A percentile compares a stretch with the other conserved stretches of the same genome.
Evolutionary conservation across 2,888 invertebrate genomes (phyloP).

Genomic region (Stegana nigrithorax): DNA sequence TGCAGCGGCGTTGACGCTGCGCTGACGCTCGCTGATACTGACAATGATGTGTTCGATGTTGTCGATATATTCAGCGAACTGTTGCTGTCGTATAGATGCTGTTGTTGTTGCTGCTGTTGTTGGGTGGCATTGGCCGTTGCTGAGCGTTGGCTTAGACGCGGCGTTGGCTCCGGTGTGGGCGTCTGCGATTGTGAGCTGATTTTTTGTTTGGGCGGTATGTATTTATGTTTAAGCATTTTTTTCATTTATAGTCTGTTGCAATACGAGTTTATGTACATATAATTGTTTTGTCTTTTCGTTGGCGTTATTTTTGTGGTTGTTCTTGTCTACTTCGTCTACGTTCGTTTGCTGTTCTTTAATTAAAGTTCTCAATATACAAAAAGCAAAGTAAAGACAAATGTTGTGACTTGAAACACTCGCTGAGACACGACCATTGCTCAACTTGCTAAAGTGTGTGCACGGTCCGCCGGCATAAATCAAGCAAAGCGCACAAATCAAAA

Average conservation of each 20-base stretch:
- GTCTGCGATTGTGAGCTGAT: slow-evolving; percentile 58
- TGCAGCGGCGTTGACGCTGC: slow-evolving; percentile 36
- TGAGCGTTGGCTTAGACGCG: slow-evolving; percentile 46
- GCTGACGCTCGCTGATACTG: background rate
- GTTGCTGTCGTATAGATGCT: slow-evolving; percentile 51
- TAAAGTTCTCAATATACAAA: no score
- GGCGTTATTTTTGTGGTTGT: background rate
- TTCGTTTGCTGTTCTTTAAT: no score
- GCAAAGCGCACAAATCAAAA: no score
- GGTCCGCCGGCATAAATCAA: no score
- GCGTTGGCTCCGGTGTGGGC: slow-evolving; percentile 60
- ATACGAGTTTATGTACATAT: no score
- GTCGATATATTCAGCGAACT: slow-evolving; percentile 43
- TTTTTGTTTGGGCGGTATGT: slow-evolving; percentile 52
- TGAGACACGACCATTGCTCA: no score
- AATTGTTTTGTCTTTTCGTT: slow-evolving; percentile 6
- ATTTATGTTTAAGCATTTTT: slow-evolving; percentile 64
- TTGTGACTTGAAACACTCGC: no score
- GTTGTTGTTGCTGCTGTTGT: background rate
- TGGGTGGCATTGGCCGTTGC: background rate
- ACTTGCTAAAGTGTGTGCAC: no score
- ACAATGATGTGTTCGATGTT: no score
- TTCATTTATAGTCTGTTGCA: no score
- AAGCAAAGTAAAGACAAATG: no score
- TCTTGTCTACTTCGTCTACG: no score